phyloP scores from a whole-genome alignment of 2,888 invertebrate species.

The Horisme vitalbata region DNA sequence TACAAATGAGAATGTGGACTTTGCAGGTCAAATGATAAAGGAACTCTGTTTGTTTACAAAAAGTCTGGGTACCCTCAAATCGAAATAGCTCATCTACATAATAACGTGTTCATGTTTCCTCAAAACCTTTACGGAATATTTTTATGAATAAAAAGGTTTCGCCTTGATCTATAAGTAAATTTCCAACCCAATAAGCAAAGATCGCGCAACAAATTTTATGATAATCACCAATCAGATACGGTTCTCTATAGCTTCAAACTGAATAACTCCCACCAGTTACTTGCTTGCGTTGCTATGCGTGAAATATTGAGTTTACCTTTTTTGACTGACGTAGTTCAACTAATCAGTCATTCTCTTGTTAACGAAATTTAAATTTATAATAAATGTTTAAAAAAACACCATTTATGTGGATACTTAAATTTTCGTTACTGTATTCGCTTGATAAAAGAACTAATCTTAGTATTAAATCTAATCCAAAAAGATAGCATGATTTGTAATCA shows the following conservation, averaged over 20 bases:
- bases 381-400: too few species aligned
- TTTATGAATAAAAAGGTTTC: slow-evolving; percentile 5
- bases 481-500: too few species aligned
- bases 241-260: slow-evolving; percentile 27
- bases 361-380: too few species aligned
- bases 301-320: not conserved
- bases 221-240: slow-evolving; percentile 27
- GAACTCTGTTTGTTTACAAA: not conserved
- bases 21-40: not conserved
- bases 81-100: slow-evolving; percentile 7
- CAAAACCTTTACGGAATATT: slow-evolving; percentile 2
- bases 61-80: slow-evolving; percentile 5
- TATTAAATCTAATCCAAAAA: too few species aligned
- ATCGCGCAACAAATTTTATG: slow-evolving; percentile 29
- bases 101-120: slow-evolving; percentile 2
- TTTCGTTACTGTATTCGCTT: too few species aligned
- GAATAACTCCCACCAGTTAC: slow-evolving; percentile 21
- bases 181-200: slow-evolving; percentile 17
- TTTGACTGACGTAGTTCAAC: not conserved
- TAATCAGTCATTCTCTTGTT: too few species aligned
- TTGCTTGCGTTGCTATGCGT: not conserved
- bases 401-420: too few species aligned
- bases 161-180: slow-evolving; percentile 15
- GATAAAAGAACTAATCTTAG: too few species aligned
- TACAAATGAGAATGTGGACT: not conserved